phyloP scores from a whole-genome alignment of 2,113 vertebrate species.

The Gavia stellata region DNA sequence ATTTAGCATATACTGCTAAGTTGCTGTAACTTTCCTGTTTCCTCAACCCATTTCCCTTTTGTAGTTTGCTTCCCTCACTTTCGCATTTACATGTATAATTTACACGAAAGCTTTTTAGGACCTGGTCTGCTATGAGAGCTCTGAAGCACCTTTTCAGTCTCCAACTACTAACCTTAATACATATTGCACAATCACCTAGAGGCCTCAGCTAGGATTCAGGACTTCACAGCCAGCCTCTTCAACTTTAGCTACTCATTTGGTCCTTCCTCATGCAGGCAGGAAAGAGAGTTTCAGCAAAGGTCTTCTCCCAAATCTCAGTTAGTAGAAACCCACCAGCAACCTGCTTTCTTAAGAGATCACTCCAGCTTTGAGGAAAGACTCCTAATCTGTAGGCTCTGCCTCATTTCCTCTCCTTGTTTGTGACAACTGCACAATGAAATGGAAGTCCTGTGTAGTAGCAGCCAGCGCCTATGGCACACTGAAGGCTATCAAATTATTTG shows the following conservation, averaged over 20 bases:
- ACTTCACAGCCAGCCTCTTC: neutral
- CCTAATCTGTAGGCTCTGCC: neutral
- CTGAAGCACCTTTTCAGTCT: neutral
- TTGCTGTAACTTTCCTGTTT: neutral
- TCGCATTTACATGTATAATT: neutral
- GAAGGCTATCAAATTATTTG: neutral
- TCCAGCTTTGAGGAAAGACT: neutral
- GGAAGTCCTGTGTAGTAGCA: neutral
- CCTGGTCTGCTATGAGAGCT: neutral
- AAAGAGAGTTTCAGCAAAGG: neutral
- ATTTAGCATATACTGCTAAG: accelerated
- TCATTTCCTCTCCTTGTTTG: neutral
- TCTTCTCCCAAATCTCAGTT: neutral
- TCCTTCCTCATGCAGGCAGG: neutral
- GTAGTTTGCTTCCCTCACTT: neutral
- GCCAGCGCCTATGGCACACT: neutral
- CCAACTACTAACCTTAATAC: neutral
- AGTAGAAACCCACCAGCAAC: neutral
- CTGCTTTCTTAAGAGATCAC: neutral
- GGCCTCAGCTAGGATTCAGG: neutral
- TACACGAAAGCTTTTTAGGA: neutral
- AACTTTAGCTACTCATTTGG: neutral
- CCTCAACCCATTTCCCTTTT: neutral
- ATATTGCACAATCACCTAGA: neutral
- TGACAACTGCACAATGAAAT: neutral